Evolutionary conservation across 2,797 vertebrate species (phyloP).

Genomic region (Pseudocheirus occidentalis): DNA sequence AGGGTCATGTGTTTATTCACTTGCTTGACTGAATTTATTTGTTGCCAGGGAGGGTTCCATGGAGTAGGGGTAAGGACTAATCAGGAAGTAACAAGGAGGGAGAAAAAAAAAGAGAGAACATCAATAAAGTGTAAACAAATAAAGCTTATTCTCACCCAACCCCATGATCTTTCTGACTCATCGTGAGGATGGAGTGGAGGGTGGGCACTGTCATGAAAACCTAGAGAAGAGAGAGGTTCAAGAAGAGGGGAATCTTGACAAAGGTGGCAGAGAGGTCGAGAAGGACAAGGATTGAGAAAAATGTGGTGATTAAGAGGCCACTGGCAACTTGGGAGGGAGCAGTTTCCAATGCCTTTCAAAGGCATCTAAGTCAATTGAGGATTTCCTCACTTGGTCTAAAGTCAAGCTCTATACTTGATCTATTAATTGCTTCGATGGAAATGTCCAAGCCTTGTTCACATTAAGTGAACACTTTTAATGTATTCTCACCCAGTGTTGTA

Average conservation of each 20-base stretch:
- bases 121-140: background rate
- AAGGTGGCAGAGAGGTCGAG: background rate
- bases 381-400: background rate
- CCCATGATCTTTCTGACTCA: background rate
- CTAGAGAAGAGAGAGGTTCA: background rate
- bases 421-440: background rate
- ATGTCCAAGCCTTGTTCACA: background rate
- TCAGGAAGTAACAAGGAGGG: background rate
- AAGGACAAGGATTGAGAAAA: background rate
- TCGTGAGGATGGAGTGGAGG: background rate
- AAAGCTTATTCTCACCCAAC: background rate
- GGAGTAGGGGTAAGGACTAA: background rate
- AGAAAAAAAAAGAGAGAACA: background rate
- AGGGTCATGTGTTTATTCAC: background rate
- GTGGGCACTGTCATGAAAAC: background rate
- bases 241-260: background rate
- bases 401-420: background rate
- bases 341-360: background rate
- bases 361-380: background rate
- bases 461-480: background rate
- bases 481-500: background rate
- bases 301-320: background rate
- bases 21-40: background rate
- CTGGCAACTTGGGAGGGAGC: background rate
- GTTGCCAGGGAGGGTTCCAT: background rate